Evolutionary conservation across 2,113 vertebrate species (phyloP), one percentile per base, ranked within the genome.

Genomic region (Paraplagusia blochii): DNA sequence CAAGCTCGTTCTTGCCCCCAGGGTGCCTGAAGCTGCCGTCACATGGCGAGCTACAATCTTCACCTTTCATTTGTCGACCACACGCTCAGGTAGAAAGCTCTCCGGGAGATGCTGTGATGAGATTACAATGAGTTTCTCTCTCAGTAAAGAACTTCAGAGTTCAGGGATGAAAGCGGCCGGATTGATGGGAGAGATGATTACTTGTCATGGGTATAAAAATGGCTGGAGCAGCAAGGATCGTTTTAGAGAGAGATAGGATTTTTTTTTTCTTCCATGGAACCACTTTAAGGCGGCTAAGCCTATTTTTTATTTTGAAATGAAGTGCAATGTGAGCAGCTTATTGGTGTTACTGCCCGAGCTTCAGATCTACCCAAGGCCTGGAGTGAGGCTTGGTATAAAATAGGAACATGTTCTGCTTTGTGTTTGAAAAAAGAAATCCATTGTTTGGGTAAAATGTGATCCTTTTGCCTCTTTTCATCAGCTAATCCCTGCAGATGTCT

Each of bases 141-240:
- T 77, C 68, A 15, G 62, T 75, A 67, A 79, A 83, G 82, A 83
- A 83, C 86, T 84, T 85, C 77, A 79, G 78, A 85, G 83, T 80
- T 77, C 69, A 69, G 75, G 80, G 80, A 86, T 88, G 87, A 87
- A 87, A 85, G 74, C 73, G 81, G 76, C 76, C 34, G 81, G 80
- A 88, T 82, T 88, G 85, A 89, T 88, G 81, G 81, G 64, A 83
- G 77, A 82, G 85, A 88, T 88, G 84, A 89, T 89, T 88, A 87
- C 87, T 87, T 87, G 85, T 85, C 87, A 88, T 70, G 81, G 81
- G 69, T 84, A 80, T 83, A 86, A 84, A 88, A 85, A 88, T 85
- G 81, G 84, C 86, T 84, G 69, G 77, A 77, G 72, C 73, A 51
- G 65, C 13, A 56, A 74, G 74, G 63, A 59, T 70, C 66, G 81